phyloP scores from a whole-genome alignment of 2,113 vertebrate genomes.

The Sander lucioperca region DNA sequence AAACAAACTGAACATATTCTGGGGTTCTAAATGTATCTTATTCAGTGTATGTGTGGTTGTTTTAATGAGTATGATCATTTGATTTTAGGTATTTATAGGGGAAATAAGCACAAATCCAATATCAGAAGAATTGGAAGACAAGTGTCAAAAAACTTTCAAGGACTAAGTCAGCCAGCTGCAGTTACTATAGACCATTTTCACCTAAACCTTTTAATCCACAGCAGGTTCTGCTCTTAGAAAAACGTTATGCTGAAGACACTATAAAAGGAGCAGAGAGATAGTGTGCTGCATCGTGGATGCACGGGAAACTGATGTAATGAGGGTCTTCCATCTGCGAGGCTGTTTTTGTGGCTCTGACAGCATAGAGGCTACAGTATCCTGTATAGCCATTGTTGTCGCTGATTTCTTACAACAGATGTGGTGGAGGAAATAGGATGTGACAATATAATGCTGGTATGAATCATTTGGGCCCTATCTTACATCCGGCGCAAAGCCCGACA shows the following conservation, averaged over 20 bases:
- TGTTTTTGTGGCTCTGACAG: conserved; percentile 18
- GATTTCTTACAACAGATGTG: conserved; percentile 50
- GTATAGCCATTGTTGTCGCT: conserved; percentile 67
- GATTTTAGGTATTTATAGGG: neutral
- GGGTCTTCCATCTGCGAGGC: conserved; percentile 29
- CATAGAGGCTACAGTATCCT: conserved; percentile 54
- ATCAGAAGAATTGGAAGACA: neutral
- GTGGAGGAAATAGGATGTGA: conserved; percentile 72
- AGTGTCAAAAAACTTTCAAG: neutral
- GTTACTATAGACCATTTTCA: neutral
- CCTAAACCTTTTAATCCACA: neutral
- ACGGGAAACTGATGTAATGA: conserved; percentile 42
- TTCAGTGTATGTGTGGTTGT: neutral
- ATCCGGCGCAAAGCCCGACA: no score
- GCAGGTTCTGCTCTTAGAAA: neutral
- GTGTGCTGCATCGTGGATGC: neutral
- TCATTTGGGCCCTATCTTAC: conserved; percentile 1
- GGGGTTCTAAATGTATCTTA: neutral
- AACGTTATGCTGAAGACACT: neutral
- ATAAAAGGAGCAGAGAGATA: neutral
- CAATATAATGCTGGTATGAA: conserved; percentile 41
- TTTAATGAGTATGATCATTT: neutral
- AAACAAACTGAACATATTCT: neutral
- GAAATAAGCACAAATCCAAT: neutral
- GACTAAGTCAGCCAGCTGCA: neutral